Conservation (phyloP, 1,140 invertebrate genomes). For the Cataglyphis hispanica region DNA sequence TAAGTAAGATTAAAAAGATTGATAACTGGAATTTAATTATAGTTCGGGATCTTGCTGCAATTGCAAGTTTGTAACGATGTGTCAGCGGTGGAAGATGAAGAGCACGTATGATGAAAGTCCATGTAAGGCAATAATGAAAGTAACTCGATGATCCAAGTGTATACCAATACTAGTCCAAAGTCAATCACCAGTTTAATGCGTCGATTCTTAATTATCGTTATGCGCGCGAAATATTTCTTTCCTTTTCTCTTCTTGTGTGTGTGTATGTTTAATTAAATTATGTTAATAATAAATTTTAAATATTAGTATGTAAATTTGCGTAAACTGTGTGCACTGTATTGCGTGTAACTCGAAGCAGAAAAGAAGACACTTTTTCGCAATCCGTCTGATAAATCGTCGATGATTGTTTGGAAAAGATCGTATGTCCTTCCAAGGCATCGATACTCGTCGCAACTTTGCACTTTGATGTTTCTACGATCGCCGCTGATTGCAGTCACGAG, state of each 20-base stretch:
- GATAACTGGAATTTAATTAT: too few relatives aligned
- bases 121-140: not conserved
- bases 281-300: not conserved
- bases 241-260: not conserved
- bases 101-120: not conserved
- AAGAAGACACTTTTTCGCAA: not conserved
- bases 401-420: not conserved
- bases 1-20: too few relatives aligned
- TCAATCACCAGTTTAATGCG: not conserved
- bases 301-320: not conserved
- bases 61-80: not conserved
- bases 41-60: not conserved
- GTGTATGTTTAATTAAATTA: not conserved
- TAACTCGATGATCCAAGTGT: not conserved
- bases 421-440: constrained; percentile 1
- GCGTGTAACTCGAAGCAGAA: not conserved
- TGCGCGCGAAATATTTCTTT: not conserved
- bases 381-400: not conserved
- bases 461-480: not conserved
- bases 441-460: not conserved
- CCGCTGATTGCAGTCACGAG: not conserved
- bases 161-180: not conserved
- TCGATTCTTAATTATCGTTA: not conserved
- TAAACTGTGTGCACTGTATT: not conserved
- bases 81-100: not conserved